Conservation (phyloP, 1,140 invertebrate species). For the Platyscapa corneri region DNA sequence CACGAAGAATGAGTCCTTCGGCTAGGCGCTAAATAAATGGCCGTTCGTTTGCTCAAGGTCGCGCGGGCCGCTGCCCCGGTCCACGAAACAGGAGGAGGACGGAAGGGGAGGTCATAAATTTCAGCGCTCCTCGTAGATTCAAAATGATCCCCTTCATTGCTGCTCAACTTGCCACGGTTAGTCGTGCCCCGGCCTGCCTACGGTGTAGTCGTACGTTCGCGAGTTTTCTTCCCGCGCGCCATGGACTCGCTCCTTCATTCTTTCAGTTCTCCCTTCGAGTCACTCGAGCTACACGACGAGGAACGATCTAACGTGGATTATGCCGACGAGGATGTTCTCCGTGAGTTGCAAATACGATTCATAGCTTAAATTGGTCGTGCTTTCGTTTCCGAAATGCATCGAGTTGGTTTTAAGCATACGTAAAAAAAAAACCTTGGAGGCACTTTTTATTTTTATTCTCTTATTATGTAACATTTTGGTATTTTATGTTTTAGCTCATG, state of each 20-base stretch:
- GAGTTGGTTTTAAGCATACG: too few species aligned
- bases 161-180: slow-evolving; percentile 62
- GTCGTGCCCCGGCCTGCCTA: slow-evolving; percentile 61
- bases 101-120: slow-evolving; percentile 70
- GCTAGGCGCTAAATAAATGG: neutral
- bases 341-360: too few species aligned
- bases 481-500: too few species aligned
- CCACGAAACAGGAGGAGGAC: neutral
- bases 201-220: slow-evolving; percentile 20
- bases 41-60: slow-evolving; percentile 19
- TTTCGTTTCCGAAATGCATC: too few species aligned
- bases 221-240: neutral
- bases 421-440: too few species aligned
- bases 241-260: neutral
- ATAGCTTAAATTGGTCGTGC: too few species aligned
- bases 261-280: too few species aligned
- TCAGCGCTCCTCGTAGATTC: slow-evolving; percentile 70
- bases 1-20: too few species aligned
- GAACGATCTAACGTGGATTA: neutral
- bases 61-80: neutral
- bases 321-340: too few species aligned
- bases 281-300: neutral
- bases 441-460: too few species aligned
- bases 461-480: too few species aligned
- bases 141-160: slow-evolving; percentile 73